phyloP scores from a whole-genome alignment of 1,140 invertebrate genomes.

The Drosophila tropicalis region DNA sequence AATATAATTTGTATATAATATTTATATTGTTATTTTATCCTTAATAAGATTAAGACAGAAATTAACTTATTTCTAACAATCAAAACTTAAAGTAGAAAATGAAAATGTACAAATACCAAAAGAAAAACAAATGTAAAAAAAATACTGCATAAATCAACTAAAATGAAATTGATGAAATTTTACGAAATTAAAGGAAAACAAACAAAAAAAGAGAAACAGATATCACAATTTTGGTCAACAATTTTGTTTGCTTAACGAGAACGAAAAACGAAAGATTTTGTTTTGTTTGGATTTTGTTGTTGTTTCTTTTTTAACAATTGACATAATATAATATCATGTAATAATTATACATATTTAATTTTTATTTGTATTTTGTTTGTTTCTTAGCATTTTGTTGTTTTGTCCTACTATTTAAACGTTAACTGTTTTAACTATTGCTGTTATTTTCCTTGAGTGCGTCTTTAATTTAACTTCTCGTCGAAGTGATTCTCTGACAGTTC shows the following conservation, averaged over 20 bases:
- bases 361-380: slow-evolving; percentile 35
- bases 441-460: slow-evolving; percentile 32
- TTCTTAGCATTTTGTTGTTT: not conserved
- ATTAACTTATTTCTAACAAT: not conserved
- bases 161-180: too few relatives aligned
- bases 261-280: slow-evolving; percentile 18
- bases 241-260: slow-evolving; percentile 9
- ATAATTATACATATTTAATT: slow-evolving; percentile 20
- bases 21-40: slow-evolving; percentile 40
- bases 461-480: slow-evolving; percentile 19
- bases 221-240: slow-evolving; percentile 61
- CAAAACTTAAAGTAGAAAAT: not conserved
- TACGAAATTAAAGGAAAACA: not conserved
- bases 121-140: not conserved
- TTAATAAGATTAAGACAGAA: slow-evolving; percentile 4
- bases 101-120: not conserved
- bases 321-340: slow-evolving; percentile 16
- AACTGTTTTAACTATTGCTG: slow-evolving; percentile 40
- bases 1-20: slow-evolving; percentile 11
- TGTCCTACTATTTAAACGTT: slow-evolving; percentile 12
- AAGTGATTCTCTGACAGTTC: not conserved
- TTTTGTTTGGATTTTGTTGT: not conserved
- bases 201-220: slow-evolving; percentile 34
- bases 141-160: not conserved
- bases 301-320: slow-evolving; percentile 18